A percentile compares a stretch with the other conserved stretches of the same genome.
These are phyloP conservation scores for Pygmarrhopalites habei DNA, from an alignment of 1,140 invertebrate species.

Conservation along the genomic window DNA sequence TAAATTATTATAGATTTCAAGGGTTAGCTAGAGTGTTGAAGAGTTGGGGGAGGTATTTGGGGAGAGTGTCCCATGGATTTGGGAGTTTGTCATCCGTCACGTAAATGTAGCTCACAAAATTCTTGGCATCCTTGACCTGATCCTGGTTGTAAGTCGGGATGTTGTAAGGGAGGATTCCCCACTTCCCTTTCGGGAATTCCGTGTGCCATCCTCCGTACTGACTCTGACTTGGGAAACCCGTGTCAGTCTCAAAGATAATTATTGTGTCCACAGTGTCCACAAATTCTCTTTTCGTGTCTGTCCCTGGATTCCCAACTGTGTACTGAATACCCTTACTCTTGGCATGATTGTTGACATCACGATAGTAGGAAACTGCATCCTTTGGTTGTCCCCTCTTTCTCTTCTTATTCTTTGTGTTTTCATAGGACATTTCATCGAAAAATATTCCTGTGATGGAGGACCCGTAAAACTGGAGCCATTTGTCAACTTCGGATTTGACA, in stretches of 20 bases:
- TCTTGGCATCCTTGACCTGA: constrained; percentile 12
- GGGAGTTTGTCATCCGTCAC: constrained; percentile 16
- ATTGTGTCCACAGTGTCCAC: constrained; percentile 22
- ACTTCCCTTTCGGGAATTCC: constrained; percentile 7
- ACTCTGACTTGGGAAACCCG: constrained; percentile 8
- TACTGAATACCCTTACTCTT: constrained; percentile 12
- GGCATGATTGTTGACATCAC: constrained; percentile 10
- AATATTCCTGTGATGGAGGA: constrained; percentile 18
- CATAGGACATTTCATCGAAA: constrained; percentile 30
- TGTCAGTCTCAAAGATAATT: constrained; percentile 23
- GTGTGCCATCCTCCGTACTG: constrained; percentile 12
- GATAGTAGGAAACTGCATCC: constrained; percentile 19
- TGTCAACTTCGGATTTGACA: constrained; percentile 18
- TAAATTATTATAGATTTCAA: no score
- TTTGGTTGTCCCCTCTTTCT: neutral
- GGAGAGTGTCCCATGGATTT: constrained; percentile 33
- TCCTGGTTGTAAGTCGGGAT: constrained; percentile 6
- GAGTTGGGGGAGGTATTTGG: no score
- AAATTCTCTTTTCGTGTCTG: constrained; percentile 1
- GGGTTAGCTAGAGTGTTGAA: no score
- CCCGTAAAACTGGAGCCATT: constrained; percentile 12
- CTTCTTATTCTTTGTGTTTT: no score
- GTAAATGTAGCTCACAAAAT: constrained; percentile 27
- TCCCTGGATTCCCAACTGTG: constrained; percentile 34
- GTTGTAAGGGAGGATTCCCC: constrained; percentile 29